These are phyloP conservation scores for Calyptommatus sinebrachiatus DNA, from an alignment of 2,113 vertebrate species.

Conservation along the genomic window DNA sequence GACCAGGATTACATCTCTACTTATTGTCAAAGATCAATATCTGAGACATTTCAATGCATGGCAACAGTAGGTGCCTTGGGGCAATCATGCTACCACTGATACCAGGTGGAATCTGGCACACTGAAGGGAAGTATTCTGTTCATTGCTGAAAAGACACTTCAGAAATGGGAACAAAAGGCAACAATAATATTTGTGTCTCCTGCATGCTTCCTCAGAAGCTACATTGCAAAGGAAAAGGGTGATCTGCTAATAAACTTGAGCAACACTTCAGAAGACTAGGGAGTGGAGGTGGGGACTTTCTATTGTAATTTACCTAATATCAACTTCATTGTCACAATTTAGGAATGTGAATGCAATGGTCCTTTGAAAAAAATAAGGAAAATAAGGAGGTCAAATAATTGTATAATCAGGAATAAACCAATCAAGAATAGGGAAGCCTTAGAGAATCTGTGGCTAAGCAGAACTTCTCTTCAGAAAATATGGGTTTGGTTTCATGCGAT, in stretches of 20 bases:
- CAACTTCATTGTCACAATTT: not conserved
- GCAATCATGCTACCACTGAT: no score
- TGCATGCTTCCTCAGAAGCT: no score
- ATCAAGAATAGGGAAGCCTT: slow-evolving; percentile 49
- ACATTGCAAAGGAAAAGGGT: not conserved
- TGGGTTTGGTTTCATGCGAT: slow-evolving; percentile 88
- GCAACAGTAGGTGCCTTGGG: no score
- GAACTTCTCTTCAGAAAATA: slow-evolving; percentile 76
- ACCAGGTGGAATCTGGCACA: no score
- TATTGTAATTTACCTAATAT: no score
- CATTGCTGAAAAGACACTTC: no score
- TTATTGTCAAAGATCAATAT: no score
- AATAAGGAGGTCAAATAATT: slow-evolving; percentile 30
- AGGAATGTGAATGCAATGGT: slow-evolving; percentile 13
- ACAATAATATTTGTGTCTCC: no score
- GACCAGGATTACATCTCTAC: no score
- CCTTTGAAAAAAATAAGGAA: slow-evolving; percentile 30
- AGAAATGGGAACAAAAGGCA: no score
- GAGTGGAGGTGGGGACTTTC: not conserved
- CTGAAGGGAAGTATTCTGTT: no score
- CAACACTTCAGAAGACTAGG: not conserved
- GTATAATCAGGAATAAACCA: slow-evolving; percentile 51
- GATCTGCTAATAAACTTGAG: accelerated
- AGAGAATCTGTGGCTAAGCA: slow-evolving; percentile 62
- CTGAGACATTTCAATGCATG: no score